phyloP scores from a whole-genome alignment of 1,140 invertebrate genomes.

The Sinella curviseta region DNA sequence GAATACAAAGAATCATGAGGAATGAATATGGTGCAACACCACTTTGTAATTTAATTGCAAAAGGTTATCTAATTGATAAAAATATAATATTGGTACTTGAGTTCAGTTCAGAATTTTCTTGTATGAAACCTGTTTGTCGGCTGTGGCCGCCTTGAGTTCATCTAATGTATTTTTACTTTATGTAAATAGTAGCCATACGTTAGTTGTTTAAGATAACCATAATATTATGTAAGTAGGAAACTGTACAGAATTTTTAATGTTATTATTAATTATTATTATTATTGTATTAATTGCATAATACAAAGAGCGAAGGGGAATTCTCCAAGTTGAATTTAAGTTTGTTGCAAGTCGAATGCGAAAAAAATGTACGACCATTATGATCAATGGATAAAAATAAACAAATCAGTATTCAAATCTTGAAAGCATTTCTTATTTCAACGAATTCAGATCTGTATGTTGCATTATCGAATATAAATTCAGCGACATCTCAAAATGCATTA shows the following conservation, averaged over 20 bases:
- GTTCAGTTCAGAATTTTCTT: too few species aligned
- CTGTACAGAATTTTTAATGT: slow-evolving; percentile 23
- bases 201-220: background rate
- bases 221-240: background rate
- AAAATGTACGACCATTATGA: background rate
- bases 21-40: too few species aligned
- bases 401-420: background rate
- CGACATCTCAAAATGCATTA: too few species aligned
- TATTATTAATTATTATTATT: slow-evolving; percentile 10
- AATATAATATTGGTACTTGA: too few species aligned
- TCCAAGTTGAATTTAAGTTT: too few species aligned
- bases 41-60: too few species aligned
- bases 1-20: too few species aligned
- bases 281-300: background rate
- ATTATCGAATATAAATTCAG: too few species aligned
- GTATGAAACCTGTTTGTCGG: background rate
- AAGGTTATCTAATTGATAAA: too few species aligned
- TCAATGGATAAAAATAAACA: background rate
- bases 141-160: background rate
- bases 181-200: background rate
- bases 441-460: background rate
- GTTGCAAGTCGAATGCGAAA: background rate
- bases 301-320: background rate
- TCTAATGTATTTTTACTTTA: background rate
- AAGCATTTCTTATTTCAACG: too few species aligned